Conservation (phyloP, 2,113 vertebrate genomes). For the Sitta europaea region DNA sequence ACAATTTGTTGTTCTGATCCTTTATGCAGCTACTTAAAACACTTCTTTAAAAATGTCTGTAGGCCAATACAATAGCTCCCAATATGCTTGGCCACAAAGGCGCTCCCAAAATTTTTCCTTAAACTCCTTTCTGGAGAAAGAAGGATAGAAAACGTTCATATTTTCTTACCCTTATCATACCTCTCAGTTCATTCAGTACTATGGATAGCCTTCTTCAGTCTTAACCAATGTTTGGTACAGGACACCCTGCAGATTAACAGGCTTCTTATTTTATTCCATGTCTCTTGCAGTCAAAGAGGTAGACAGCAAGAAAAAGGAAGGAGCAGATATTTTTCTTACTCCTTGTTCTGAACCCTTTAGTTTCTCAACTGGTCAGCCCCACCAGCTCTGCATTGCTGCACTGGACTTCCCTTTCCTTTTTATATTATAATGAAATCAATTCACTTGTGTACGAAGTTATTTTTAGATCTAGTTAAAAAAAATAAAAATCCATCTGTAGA, state of each 20-base stretch:
- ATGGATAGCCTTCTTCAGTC: not conserved
- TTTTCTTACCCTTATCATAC: not conserved
- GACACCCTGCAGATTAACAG: slow-evolving; percentile 24
- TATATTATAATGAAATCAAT: not conserved
- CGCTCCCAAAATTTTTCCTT: not conserved
- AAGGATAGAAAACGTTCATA: not conserved
- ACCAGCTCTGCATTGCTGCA: not conserved
- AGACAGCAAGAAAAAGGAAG: slow-evolving; percentile 41
- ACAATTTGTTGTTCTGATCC: not conserved
- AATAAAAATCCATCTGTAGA: not conserved
- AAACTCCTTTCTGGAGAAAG: not conserved
- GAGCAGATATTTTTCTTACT: not conserved
- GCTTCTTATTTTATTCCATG: slow-evolving; percentile 51
- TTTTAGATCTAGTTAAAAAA: not conserved
- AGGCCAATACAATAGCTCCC: not conserved
- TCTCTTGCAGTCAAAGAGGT: slow-evolving; percentile 26
- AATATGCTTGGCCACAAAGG: not conserved
- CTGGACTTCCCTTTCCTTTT: not conserved
- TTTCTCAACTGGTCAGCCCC: slow-evolving; percentile 10
- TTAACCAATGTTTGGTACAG: slow-evolving; percentile 33
- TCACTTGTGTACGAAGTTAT: not conserved
- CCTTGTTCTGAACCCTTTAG: not conserved
- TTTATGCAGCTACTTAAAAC: not conserved
- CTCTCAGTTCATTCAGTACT: not conserved
- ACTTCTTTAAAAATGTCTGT: not conserved